phyloP scores from a whole-genome alignment of 1,140 invertebrate genomes.

The Drosophila dunni region DNA sequence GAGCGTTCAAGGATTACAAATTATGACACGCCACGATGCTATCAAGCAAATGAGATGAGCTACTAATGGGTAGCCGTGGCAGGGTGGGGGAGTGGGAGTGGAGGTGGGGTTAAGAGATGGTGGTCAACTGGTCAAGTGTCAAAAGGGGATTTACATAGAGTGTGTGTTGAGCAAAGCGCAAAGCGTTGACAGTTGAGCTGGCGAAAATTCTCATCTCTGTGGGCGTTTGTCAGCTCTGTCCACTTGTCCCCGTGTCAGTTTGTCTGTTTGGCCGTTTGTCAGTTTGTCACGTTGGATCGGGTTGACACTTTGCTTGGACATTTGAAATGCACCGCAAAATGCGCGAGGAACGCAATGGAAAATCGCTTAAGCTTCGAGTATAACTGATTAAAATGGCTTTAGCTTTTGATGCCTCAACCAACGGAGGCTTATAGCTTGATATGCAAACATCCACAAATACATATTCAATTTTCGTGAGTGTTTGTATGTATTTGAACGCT shows the following conservation, averaged over 20 bases:
- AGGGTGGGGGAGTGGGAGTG: not conserved
- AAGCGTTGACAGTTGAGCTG: slow-evolving; percentile 28
- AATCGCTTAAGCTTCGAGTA: slow-evolving; percentile 55
- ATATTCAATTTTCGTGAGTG: not conserved
- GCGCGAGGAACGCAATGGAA: slow-evolving; percentile 42
- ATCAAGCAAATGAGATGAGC: slow-evolving; percentile 68
- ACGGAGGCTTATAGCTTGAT: slow-evolving; percentile 28
- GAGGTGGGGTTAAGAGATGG: not conserved
- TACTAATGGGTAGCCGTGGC: not conserved
- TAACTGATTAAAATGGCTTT: slow-evolving; percentile 78
- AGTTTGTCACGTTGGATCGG: slow-evolving; percentile 16
- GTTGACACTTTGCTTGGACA: slow-evolving; percentile 56
- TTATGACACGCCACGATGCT: slow-evolving; percentile 71
- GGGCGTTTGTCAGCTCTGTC: slow-evolving; percentile 24
- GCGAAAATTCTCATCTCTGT: slow-evolving; percentile 18
- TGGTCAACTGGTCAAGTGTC: slow-evolving; percentile 80
- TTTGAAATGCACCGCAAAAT: slow-evolving; percentile 76
- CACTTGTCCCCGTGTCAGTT: slow-evolving; percentile 34
- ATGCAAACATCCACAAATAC: not conserved
- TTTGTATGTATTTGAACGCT: not conserved
- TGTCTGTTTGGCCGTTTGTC: slow-evolving; percentile 23
- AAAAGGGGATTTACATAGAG: slow-evolving; percentile 77
- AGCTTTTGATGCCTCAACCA: slow-evolving; percentile 42
- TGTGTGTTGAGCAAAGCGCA: slow-evolving; percentile 41
- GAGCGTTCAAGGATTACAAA: slow-evolving; percentile 78